Base-by-base conservation (phyloP, 1,140 invertebrate species). In the Solen grandis region DNA sequence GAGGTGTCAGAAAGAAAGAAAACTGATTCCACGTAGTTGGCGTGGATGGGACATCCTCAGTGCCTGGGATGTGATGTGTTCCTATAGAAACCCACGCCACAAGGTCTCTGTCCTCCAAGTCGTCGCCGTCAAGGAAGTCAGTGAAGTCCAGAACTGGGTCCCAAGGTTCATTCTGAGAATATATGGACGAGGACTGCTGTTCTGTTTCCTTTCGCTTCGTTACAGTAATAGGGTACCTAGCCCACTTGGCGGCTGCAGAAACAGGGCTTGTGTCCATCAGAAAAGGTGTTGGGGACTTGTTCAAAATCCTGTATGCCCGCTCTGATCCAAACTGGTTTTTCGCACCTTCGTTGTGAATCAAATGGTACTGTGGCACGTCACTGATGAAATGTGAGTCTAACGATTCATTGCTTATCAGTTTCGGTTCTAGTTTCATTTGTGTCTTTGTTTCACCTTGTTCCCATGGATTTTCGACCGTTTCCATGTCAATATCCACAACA, bases 11-110 rank as follows among this genome's bases (percentile, higher is more conserved):
- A 29, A 84, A 73, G 63, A 91, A 79, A 8, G 66, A 59, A 10
- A 85, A 84, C 25, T 86, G 80, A 31, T 79, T 85, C 19, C 77
- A 82, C 5, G 84, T 50, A 5, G 89, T 91, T 29, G 86, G 83
- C n/a, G 83, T 88, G 13, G 87, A 84, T 0, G 90, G 90, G 2
- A 90, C 77, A 57, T 91, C 90, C 62, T 90, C 89, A 2, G 88
- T 84, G 13, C 83, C 78, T 1, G 90, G 89, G 33, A 91, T 86
- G 66, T 89, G 87, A 41, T 83, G 66, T 14, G 84, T 55, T 14
- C 90, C 90, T 50, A 89, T 78, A 0, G 89, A 90, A 8, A 88
- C 77, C 90, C 90, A 91, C 3, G 85, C 85, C 13, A 90, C 88
- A 19, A 91, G 68, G 60, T 91, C 90, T 62, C 84, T 78, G 68